phyloP scores from a whole-genome alignment of 1,140 invertebrate species.

The Drosophila insularis region DNA sequence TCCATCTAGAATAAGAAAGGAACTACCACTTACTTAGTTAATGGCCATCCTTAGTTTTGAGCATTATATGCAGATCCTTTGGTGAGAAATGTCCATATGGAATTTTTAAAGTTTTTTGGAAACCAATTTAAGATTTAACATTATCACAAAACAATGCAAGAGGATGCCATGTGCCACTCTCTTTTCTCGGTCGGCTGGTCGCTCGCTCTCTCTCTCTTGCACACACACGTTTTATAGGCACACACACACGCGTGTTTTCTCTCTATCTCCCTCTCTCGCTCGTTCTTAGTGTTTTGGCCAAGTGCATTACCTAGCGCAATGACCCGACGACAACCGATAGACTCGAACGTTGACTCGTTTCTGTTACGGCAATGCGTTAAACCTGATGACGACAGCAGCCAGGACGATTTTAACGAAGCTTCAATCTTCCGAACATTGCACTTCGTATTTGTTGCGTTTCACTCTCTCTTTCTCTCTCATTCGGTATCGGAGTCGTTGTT shows the following conservation, averaged over 20 bases:
- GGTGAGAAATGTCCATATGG: neutral
- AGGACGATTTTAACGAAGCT: neutral
- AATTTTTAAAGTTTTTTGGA: neutral
- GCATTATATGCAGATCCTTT: neutral
- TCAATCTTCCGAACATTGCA: neutral
- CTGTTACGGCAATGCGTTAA: conserved; percentile 53
- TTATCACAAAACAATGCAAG: conserved; percentile 5
- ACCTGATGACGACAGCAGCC: conserved; percentile 41
- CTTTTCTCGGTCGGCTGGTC: neutral
- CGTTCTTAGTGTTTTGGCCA: conserved; percentile 19
- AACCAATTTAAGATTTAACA: neutral
- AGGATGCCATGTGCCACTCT: conserved; percentile 1
- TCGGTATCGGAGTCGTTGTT: conserved; percentile 28
- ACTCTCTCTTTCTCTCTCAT: conserved; percentile 14
- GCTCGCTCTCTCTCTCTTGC: neutral
- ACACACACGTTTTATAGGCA: neutral
- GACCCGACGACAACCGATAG: conserved; percentile 67
- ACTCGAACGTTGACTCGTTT: conserved; percentile 81
- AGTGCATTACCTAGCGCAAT: conserved; percentile 74
- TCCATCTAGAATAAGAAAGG: conserved; percentile 2
- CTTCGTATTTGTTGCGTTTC: conserved; percentile 9
- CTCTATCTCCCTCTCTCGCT: conserved; percentile 18
- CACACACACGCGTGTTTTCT: conserved; percentile 28
- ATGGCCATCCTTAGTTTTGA: neutral
- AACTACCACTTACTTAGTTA: neutral